Evolutionary conservation across 37 sponge, comb jelly and placozoan species (phyloP).

Genomic region (Aphrocallistes beatrix): DNA sequence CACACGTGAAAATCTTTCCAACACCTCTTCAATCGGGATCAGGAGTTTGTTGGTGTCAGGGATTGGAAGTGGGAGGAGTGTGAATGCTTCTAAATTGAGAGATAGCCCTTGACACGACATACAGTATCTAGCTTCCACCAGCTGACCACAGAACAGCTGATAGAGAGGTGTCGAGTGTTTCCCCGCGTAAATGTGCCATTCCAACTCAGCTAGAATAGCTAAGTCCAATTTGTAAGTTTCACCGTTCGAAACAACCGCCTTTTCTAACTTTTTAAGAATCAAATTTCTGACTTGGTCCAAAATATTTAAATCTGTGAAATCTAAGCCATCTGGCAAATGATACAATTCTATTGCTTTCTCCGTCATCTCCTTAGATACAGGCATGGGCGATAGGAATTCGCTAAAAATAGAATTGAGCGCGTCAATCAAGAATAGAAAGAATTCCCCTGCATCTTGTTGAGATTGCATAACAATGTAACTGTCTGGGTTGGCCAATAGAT

Average conservation of each 20-base stretch:
- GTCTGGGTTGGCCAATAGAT: slow-evolving; percentile 19
- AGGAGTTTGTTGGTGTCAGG: not conserved
- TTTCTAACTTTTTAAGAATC: not conserved
- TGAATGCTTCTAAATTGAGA: slow-evolving; percentile 38
- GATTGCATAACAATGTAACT: slow-evolving; percentile 25
- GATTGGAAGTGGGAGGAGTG: slow-evolving; percentile 38
- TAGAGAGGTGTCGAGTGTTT: slow-evolving; percentile 25
- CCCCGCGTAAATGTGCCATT: slow-evolving; percentile 27
- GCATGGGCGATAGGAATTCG: not conserved
- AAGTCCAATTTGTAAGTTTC: slow-evolving; percentile 20
- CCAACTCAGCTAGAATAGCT: slow-evolving; percentile 22
- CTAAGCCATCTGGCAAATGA: not conserved
- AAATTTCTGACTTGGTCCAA: not conserved
- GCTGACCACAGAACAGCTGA: slow-evolving; percentile 38
- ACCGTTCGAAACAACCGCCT: not conserved
- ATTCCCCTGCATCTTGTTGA: slow-evolving; percentile 55
- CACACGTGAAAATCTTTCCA: not conserved
- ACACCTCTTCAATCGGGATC: not conserved
- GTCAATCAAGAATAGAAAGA: slow-evolving; percentile 41
- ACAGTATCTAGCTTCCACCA: slow-evolving; percentile 49
- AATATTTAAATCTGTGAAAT: not conserved
- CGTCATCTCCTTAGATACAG: not conserved
- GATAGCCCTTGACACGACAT: slow-evolving; percentile 37
- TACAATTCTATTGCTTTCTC: not conserved
- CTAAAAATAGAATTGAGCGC: slow-evolving; percentile 14